A percentile compares a stretch with the other conserved stretches of the same genome.
Conservation (phyloP, 2,888 invertebrate species). For the Leucophenga montana region DNA sequence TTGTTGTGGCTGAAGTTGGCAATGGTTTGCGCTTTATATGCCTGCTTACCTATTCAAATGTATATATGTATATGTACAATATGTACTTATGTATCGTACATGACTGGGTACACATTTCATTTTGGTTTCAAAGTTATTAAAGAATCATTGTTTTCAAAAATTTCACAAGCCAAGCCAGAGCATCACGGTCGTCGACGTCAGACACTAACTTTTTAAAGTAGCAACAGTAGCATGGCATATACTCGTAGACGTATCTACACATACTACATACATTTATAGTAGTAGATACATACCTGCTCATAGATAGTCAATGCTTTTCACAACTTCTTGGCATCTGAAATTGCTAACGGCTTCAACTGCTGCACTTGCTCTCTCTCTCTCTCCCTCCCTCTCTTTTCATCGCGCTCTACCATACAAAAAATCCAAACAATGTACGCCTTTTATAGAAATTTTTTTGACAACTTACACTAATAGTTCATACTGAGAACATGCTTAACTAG, state of each 20-base stretch:
- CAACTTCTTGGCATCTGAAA: neutral
- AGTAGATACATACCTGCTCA: too few relatives aligned
- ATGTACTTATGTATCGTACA: conserved; percentile 7
- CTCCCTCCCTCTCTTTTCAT: too few relatives aligned
- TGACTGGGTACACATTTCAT: neutral
- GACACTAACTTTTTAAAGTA: neutral
- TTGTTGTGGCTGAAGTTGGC: neutral
- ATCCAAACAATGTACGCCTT: conserved; percentile 17
- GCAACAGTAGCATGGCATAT: neutral
- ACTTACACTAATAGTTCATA: too few relatives aligned
- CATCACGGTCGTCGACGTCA: neutral
- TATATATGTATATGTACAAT: neutral
- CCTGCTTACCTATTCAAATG: neutral
- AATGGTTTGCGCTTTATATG: neutral
- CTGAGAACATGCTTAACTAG: too few relatives aligned
- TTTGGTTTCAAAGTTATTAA: conserved; percentile 12
- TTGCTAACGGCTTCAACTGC: neutral
- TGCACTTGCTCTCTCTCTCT: neutral
- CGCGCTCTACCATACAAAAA: too few relatives aligned
- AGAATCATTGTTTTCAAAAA: conserved; percentile 25
- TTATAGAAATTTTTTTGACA: conserved; percentile 1
- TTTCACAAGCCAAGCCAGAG: conserved; percentile 16
- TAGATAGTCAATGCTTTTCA: conserved; percentile 15
- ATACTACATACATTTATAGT: too few relatives aligned
- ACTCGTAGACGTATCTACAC: neutral